A percentile compares a stretch with the other conserved stretches of the same genome.
phyloP scores from a whole-genome alignment of 2,113 vertebrate species.

The Brachyhypopomus occidentalis region DNA sequence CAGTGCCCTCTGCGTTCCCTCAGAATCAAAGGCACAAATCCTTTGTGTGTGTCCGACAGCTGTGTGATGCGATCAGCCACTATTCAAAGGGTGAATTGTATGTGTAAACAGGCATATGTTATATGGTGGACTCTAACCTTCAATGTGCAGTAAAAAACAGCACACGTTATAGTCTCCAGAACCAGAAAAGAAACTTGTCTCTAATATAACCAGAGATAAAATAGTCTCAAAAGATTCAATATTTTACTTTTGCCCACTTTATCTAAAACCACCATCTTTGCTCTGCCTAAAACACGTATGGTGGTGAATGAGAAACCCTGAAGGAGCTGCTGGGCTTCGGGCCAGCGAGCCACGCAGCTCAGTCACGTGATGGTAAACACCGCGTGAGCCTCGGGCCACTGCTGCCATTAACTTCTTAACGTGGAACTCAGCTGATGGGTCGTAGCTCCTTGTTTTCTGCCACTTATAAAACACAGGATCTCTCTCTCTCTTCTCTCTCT shows the following conservation, averaged over 20 bases:
- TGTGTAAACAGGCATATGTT: neutral
- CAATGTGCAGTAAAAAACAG: neutral
- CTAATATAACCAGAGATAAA: neutral
- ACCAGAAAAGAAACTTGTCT: neutral
- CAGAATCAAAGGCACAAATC: constrained; percentile 23
- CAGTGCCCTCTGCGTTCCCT: constrained; percentile 2
- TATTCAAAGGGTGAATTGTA: constrained; percentile 15
- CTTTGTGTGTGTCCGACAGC: constrained; percentile 21
- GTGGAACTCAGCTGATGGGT: constrained; percentile 30
- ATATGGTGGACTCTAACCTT: neutral
- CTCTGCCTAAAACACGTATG: constrained; percentile 3
- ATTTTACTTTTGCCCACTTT: neutral
- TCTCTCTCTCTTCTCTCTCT: neutral
- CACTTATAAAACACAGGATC: constrained; percentile 34
- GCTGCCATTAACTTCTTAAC: constrained; percentile 26
- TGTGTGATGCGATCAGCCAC: constrained; percentile 7
- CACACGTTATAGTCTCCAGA: neutral
- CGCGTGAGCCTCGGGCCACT: constrained; percentile 13
- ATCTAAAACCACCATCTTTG: neutral
- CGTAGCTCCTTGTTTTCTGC: constrained; percentile 42
- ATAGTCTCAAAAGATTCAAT: constrained; percentile 3
- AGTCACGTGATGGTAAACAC: constrained; percentile 14
- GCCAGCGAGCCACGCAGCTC: neutral
- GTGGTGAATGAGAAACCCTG: constrained; percentile 13
- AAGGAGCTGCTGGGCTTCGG: constrained; percentile 7